These are phyloP conservation scores for Phyllotreta striolata DNA, from an alignment of 2,888 invertebrate genomes.

Conservation along the genomic window DNA sequence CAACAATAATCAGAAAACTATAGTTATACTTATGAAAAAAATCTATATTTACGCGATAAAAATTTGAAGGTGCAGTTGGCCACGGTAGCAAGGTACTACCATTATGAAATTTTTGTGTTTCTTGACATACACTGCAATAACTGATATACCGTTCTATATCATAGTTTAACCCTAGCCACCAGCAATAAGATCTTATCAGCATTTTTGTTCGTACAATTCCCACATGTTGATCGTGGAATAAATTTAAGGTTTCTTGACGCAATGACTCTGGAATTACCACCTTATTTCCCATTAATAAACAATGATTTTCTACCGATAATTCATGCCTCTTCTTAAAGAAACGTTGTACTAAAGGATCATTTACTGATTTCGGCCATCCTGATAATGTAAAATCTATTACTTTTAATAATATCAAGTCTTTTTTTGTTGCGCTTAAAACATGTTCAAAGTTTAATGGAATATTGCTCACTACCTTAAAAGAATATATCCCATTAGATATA, in stretches of 20 bases:
- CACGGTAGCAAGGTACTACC: slow-evolving; percentile 33
- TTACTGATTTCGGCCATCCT: slow-evolving; percentile 34
- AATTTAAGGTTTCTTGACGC: slow-evolving; percentile 27
- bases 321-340: slow-evolving; percentile 34
- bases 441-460: neutral
- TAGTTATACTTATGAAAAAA: slow-evolving; percentile 30
- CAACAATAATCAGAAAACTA: slow-evolving; percentile 39
- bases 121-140: slow-evolving; percentile 39
- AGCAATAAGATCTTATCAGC: slow-evolving; percentile 39
- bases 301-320: slow-evolving; percentile 39
- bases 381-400: slow-evolving; percentile 31
- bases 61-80: slow-evolving; percentile 35
- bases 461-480: too few species aligned
- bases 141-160: slow-evolving; percentile 39
- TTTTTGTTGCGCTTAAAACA: neutral
- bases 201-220: slow-evolving; percentile 42
- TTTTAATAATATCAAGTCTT: neutral
- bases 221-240: slow-evolving; percentile 41
- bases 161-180: slow-evolving; percentile 41
- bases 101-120: slow-evolving; percentile 38
- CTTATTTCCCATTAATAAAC: slow-evolving; percentile 35
- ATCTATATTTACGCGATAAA: slow-evolving; percentile 38
- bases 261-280: slow-evolving; percentile 37
- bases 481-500: neutral
- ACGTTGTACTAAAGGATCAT: slow-evolving; percentile 28